Percentiles rank a stretch among this genome's conserved stretches.
Conservation (phyloP, 2,113 vertebrate species). For the Eulacestoma nigropectus region DNA sequence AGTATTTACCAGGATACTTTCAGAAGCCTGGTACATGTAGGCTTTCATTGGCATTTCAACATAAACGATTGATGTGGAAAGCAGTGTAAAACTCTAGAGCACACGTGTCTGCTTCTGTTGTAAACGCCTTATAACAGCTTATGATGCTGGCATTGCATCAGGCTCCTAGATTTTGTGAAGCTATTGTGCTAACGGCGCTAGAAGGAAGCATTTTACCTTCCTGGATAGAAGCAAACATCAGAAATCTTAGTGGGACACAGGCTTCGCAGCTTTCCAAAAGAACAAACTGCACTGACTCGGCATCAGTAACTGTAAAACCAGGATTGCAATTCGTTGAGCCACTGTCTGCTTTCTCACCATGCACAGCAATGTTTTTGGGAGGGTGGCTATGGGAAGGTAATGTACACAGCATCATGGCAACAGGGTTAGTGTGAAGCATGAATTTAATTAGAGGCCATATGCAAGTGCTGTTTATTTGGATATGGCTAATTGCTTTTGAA, state of each 20-base stretch:
- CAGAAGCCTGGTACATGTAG: not conserved
- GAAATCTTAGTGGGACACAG: not conserved
- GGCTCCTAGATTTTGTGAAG: not conserved
- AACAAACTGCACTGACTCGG: not conserved
- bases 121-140: not conserved
- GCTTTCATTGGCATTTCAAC: not conserved
- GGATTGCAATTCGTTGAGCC: not conserved
- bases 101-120: not conserved
- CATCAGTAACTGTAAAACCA: not conserved
- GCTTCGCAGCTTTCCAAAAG: not conserved
- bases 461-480: not conserved
- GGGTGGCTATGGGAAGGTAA: not conserved
- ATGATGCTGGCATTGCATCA: not conserved
- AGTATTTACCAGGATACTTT: not conserved
- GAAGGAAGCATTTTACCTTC: not conserved
- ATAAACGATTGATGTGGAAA: not conserved
- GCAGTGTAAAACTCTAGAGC: not conserved
- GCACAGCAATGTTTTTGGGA: not conserved
- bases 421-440: not conserved
- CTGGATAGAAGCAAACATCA: not conserved
- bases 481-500: not conserved
- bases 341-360: not conserved
- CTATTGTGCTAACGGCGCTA: accelerated
- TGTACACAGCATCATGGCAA: accelerated
- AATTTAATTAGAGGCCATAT: not conserved